Percentiles rank a stretch among this genome's conserved stretches.
Conservation (phyloP, 92 coral and sea anemone species). For the Desmophyllum pertusum region DNA sequence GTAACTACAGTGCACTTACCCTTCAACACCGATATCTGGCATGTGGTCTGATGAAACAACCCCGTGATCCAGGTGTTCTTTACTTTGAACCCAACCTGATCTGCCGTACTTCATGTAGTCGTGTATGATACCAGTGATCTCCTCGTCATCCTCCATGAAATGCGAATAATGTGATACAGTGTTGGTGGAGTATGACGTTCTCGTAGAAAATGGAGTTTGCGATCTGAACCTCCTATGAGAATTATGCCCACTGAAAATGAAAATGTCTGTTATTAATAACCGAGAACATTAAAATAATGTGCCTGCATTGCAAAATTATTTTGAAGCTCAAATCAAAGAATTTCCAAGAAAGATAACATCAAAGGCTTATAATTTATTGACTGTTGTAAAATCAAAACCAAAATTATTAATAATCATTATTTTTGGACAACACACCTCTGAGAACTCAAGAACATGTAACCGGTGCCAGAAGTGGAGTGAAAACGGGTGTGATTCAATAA, state of each 20-base stretch:
- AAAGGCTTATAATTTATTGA: no score
- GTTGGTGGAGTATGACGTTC: conserved; percentile 29
- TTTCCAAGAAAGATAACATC: background rate
- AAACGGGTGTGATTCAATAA: no score
- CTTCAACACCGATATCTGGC: conserved; percentile 31
- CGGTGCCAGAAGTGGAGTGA: no score
- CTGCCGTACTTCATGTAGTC: conserved; percentile 68
- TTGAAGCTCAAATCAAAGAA: background rate
- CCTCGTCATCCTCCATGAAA: conserved; percentile 71
- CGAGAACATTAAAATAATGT: background rate
- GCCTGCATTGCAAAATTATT: no score
- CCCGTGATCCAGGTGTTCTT: conserved; percentile 37
- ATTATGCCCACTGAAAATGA: conserved; percentile 35
- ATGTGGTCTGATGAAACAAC: conserved; percentile 38
- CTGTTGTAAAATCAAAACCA: no score
- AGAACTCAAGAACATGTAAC: no score
- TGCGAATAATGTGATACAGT: conserved; percentile 31
- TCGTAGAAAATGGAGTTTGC: conserved; percentile 63
- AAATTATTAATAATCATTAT: no score
- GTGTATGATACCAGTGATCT: conserved; percentile 66
- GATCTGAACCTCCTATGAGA: conserved; percentile 51
- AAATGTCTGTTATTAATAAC: background rate
- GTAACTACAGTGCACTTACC: conserved; percentile 23
- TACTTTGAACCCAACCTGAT: conserved; percentile 17
- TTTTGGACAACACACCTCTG: no score